Conservation (phyloP, 2,113 vertebrate genomes). For the Numida meleagris region DNA sequence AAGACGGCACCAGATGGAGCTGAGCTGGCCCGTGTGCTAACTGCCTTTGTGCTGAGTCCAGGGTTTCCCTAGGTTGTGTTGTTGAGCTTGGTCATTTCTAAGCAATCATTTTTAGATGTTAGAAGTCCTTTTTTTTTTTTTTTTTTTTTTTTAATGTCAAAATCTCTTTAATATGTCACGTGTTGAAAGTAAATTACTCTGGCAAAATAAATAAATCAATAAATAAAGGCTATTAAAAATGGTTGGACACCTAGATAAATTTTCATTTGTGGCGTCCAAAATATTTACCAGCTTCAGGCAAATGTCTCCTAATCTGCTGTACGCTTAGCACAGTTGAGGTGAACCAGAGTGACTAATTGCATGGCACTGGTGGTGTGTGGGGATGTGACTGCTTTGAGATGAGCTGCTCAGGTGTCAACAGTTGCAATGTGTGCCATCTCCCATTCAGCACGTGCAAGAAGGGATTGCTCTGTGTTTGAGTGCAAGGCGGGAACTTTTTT, state of each 20-base stretch:
- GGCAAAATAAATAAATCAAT: background rate
- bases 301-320: constrained; percentile 16
- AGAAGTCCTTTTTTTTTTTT: background rate
- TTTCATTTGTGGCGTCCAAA: background rate
- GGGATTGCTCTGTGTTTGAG: background rate
- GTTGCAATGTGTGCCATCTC: background rate
- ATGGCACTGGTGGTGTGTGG: background rate
- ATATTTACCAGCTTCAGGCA: background rate
- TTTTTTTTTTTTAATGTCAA: background rate
- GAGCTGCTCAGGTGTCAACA: background rate
- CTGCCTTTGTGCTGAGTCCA: accelerated
- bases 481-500: background rate
- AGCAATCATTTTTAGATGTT: background rate
- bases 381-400: background rate
- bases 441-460: background rate
- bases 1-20: background rate
- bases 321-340: background rate
- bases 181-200: background rate
- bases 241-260: background rate
- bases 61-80: background rate
- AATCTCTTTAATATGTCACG: background rate
- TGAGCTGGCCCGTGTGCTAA: background rate
- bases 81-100: background rate
- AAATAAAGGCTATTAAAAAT: background rate
- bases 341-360: background rate